These are phyloP conservation scores for Holothuria leucospilota DNA, from an alignment of 53 echinoderm and acorn worm species.

Conservation along the genomic window DNA sequence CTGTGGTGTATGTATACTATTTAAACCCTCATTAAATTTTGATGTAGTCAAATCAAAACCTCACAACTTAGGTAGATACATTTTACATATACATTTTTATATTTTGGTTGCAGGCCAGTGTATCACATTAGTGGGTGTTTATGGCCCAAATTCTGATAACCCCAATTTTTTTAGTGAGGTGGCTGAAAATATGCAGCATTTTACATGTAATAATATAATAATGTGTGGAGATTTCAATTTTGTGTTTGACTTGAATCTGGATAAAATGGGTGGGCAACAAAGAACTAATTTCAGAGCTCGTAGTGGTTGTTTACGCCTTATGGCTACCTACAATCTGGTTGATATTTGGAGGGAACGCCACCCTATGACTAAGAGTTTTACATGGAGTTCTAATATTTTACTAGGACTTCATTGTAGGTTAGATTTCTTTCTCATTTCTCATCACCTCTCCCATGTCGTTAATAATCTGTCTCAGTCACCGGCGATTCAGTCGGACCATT, in stretches of 20 bases:
- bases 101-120: background rate
- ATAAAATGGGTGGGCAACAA: background rate
- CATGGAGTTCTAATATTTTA: constrained; percentile 19
- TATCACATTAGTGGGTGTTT: background rate
- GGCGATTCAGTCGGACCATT: constrained; percentile 20
- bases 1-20: background rate
- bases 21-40: background rate
- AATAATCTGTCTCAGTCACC: background rate
- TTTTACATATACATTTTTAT: background rate
- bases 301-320: background rate
- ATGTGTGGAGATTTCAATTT: constrained; percentile 11
- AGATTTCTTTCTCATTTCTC: too few species aligned
- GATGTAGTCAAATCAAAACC: background rate
- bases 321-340: background rate
- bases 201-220: background rate
- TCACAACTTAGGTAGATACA: background rate
- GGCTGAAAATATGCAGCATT: background rate
- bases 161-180: background rate
- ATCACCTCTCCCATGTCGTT: background rate
- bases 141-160: background rate
- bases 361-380: background rate
- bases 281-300: constrained; percentile 36
- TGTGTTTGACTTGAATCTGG: constrained; percentile 3
- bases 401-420: background rate
- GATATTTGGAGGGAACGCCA: constrained; percentile 34